Base-by-base conservation (phyloP, 2,113 vertebrate genomes). In the Malurus melanocephalus region DNA sequence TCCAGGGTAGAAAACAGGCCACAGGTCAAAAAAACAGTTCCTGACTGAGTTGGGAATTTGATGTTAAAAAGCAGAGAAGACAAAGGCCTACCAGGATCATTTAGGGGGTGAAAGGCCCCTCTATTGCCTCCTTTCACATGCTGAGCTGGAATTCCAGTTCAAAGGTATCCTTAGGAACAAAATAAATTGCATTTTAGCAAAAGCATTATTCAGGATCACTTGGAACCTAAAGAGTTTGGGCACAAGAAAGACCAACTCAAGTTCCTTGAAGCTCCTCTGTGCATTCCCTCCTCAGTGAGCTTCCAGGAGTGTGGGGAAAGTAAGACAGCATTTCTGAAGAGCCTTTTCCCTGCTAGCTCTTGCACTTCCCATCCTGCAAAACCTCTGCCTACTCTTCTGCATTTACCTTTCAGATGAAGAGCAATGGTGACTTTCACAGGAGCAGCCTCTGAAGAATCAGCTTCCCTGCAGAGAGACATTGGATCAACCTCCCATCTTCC, bases 131-230 rank as follows among this genome's bases (percentile, higher is more conserved):
- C 6, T 42, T 60, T 35, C 45, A 57, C 10, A 13, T 7, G 35
- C 62, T 65, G 73, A 78, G 76, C 57, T 88, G 73, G 17, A 51
- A 72, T 27, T 86, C 53, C 76, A 72, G 33, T 38, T 80, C 38
- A 30, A 17, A 48, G 13, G 17, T 77, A 55, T 66, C 35, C 45
- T 80, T 28, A n/a, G 12, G 27, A 78, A 56, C 48, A 49, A 48
- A 80, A 42, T 17, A 17, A 68, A 80, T 8, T 23, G 65, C 35
- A 26, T 80, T 72, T 85, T 20, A 38, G 19, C 40, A 79, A 74
- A 59, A 74, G 23, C 0, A 10, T 0, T 3, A 49, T 51, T 61
- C 48, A 48, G 24, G 15, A 48, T 45, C 0, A 0, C 57, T 17
- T 38, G 45, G 24, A 89, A 52, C 57, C 38, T 46, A 1, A 28